A percentile compares a stretch with the other conserved stretches of the same genome.
phyloP scores from a whole-genome alignment of 2,797 vertebrate genomes.

The Esox masquinongy region DNA sequence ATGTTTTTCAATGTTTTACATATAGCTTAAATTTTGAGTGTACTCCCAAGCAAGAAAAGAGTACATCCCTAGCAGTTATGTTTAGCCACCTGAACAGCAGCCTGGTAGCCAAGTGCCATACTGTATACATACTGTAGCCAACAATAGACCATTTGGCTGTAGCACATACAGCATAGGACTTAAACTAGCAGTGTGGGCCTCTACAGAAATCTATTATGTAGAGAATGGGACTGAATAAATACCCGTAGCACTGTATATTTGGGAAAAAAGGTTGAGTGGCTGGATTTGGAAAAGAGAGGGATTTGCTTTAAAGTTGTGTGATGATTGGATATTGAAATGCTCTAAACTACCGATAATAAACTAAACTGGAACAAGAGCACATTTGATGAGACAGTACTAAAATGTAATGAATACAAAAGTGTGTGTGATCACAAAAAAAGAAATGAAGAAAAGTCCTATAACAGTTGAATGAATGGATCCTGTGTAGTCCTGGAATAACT shows the following conservation, averaged over 20 bases:
- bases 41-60: background rate
- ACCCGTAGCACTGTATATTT: background rate
- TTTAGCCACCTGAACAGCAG: background rate
- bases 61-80: background rate
- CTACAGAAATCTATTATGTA: background rate
- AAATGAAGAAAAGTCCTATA: constrained; percentile 24
- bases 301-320: constrained; percentile 24
- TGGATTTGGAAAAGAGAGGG: background rate
- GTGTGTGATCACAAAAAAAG: constrained; percentile 33
- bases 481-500: constrained; percentile 24
- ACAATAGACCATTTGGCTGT: background rate
- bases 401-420: constrained; percentile 29
- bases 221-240: background rate
- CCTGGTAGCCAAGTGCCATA: background rate
- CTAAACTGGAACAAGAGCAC: constrained; percentile 26
- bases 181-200: background rate
- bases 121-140: background rate
- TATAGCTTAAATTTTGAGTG: background rate
- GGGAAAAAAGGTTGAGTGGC: background rate
- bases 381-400: constrained; percentile 35
- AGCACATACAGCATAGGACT: background rate
- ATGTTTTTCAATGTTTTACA: background rate
- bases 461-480: constrained; percentile 24
- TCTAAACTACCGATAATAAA: constrained; percentile 27
- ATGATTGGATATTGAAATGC: constrained; percentile 33